Conservation (phyloP, 2,113 vertebrate genomes). For the Plecturocebus donacophilus region DNA sequence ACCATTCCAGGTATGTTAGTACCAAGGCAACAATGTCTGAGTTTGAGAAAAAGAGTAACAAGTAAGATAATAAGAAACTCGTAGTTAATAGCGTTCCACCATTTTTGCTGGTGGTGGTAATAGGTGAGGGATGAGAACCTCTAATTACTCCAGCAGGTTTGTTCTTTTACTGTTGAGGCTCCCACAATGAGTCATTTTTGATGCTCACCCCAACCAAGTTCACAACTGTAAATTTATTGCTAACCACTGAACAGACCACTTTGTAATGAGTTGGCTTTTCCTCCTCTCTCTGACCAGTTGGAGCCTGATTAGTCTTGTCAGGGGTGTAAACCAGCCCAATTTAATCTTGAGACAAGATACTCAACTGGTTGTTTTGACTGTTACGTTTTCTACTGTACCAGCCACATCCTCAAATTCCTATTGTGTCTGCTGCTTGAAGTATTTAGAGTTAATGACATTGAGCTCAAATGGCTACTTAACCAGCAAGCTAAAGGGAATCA, state of each 20-base stretch:
- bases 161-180: neutral
- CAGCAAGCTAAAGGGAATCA: neutral
- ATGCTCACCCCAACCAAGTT: neutral
- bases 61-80: neutral
- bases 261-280: neutral
- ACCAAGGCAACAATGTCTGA: neutral
- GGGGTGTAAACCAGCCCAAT: neutral
- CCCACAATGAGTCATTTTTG: neutral
- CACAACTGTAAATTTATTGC: neutral
- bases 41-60: neutral
- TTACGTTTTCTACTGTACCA: neutral
- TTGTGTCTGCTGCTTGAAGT: neutral
- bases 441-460: neutral
- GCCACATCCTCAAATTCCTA: accelerated
- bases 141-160: neutral
- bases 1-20: neutral
- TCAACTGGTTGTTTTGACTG: neutral
- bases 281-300: neutral
- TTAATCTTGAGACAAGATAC: neutral
- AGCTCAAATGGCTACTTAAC: neutral
- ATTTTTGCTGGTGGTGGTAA: neutral
- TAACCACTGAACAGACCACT: neutral
- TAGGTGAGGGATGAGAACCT: neutral
- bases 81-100: neutral
- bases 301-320: neutral